Percentiles rank a stretch among this genome's conserved stretches.
Evolutionary conservation across 2,888 invertebrate species (phyloP).

Genomic region (Taenaris catops): DNA sequence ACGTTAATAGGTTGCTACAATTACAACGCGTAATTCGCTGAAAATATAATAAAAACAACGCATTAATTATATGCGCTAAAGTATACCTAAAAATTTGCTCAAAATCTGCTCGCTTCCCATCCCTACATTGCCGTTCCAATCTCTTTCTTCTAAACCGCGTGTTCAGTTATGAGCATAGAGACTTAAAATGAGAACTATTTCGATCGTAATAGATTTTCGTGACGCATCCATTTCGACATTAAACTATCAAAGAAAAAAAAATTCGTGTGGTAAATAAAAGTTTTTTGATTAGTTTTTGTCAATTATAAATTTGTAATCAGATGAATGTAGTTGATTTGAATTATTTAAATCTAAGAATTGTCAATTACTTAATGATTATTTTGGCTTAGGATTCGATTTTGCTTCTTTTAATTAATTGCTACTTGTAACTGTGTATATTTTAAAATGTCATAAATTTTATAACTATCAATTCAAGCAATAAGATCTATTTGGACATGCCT

Average conservation of each 20-base stretch:
- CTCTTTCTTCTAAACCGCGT: too few relatives aligned
- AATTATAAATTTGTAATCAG: conserved; percentile 73
- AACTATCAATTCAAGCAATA: neutral
- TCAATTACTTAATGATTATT: conserved; percentile 71
- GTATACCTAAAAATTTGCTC: too few relatives aligned
- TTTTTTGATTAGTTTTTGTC: conserved; percentile 68
- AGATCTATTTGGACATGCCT: neutral
- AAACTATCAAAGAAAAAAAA: conserved; percentile 13
- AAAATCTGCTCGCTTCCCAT: too few relatives aligned
- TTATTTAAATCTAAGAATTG: conserved; percentile 74
- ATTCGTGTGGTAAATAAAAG: conserved; percentile 36
- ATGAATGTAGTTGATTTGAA: conserved; percentile 65
- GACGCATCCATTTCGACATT: conserved; percentile 7
- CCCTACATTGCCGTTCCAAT: too few relatives aligned
- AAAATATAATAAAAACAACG: too few relatives aligned
- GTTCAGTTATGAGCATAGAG: too few relatives aligned
- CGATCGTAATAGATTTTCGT: conserved; percentile 11
- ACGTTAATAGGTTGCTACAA: too few relatives aligned
- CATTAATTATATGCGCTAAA: too few relatives aligned
- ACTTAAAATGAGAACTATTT: too few relatives aligned
- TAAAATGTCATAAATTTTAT: neutral
- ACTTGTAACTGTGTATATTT: neutral
- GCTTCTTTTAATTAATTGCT: conserved; percentile 28
- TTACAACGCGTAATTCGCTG: too few relatives aligned
- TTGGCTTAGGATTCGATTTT: conserved; percentile 46